phyloP scores from a whole-genome alignment of 2,888 invertebrate genomes.

The Eupithecia vulgata region DNA sequence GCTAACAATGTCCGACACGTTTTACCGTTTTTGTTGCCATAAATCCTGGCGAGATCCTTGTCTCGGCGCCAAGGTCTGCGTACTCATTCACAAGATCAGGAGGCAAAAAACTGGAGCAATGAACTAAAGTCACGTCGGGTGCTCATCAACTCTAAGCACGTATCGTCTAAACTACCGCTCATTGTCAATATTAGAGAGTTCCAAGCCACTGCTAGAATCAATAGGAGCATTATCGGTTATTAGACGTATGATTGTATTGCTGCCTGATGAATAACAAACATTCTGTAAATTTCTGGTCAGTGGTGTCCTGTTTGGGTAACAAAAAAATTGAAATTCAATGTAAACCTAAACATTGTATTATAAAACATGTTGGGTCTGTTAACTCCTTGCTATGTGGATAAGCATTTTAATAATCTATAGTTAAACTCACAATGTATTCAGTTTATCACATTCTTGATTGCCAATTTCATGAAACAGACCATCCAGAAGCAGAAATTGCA shows the following conservation, averaged over 20 bases:
- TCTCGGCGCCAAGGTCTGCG: slow-evolving; percentile 71
- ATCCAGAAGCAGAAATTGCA: slow-evolving; percentile 21
- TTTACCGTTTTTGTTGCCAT: slow-evolving; percentile 63
- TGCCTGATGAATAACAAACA: slow-evolving; percentile 65
- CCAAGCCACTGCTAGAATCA: slow-evolving; percentile 77
- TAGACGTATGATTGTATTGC: slow-evolving; percentile 70
- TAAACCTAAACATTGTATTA: background rate
- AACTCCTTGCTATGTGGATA: no score
- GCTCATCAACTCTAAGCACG: slow-evolving; percentile 77
- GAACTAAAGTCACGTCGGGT: slow-evolving; percentile 79
- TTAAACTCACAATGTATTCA: no score
- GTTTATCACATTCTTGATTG: slow-evolving; percentile 22
- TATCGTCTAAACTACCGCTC: slow-evolving; percentile 82
- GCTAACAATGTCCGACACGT: slow-evolving; percentile 49
- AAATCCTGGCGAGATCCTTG: slow-evolving; percentile 71
- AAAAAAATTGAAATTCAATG: background rate
- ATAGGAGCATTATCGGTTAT: slow-evolving; percentile 76
- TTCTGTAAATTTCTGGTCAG: background rate
- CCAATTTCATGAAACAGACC: slow-evolving; percentile 37
- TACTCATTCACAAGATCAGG: slow-evolving; percentile 79
- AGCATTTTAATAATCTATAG: no score
- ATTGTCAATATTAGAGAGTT: slow-evolving; percentile 81
- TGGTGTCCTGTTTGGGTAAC: background rate
- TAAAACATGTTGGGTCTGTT: no score
- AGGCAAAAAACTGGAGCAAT: slow-evolving; percentile 81